phyloP scores from a whole-genome alignment of 2,113 vertebrate genomes.

The Otolemur garnettii region DNA sequence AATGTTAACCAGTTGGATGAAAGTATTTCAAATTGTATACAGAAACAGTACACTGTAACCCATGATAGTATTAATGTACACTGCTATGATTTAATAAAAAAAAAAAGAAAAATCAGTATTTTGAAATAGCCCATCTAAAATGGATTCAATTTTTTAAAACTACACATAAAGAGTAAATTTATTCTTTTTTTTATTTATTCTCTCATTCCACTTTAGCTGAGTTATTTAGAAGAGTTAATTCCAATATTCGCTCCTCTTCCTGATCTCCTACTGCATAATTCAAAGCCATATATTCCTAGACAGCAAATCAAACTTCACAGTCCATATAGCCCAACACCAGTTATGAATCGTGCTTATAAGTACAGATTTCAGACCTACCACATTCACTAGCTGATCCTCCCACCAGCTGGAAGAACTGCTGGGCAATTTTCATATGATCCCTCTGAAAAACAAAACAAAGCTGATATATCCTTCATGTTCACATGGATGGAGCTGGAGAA shows the following conservation, averaged over 20 bases:
- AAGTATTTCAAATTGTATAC: no score
- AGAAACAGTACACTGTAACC: no score
- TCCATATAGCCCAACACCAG: neutral
- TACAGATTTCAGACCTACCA: constrained; percentile 87
- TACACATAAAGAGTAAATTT: constrained; percentile 3
- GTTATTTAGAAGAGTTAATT: neutral
- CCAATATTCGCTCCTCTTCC: neutral
- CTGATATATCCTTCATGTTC: no score
- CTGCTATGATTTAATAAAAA: no score
- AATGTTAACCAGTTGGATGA: no score
- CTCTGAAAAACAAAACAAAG: constrained; percentile 88
- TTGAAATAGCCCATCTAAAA: constrained; percentile 23
- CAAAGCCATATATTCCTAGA: neutral
- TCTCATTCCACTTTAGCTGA: neutral
- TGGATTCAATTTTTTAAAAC: constrained; percentile 2
- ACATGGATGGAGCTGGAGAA: no score
- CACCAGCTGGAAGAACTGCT: constrained; percentile 98
- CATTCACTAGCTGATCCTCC: constrained; percentile 98
- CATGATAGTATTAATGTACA: no score
- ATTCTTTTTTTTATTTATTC: neutral
- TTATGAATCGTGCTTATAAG: neutral
- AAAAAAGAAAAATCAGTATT: neutral
- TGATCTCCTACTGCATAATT: neutral
- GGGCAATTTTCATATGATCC: constrained; percentile 97
- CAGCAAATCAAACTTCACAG: neutral